Evolutionary conservation across 2,797 vertebrate species (phyloP), one percentile per base, ranked within the genome.

Genomic region (Microctenopoma lineatum): DNA sequence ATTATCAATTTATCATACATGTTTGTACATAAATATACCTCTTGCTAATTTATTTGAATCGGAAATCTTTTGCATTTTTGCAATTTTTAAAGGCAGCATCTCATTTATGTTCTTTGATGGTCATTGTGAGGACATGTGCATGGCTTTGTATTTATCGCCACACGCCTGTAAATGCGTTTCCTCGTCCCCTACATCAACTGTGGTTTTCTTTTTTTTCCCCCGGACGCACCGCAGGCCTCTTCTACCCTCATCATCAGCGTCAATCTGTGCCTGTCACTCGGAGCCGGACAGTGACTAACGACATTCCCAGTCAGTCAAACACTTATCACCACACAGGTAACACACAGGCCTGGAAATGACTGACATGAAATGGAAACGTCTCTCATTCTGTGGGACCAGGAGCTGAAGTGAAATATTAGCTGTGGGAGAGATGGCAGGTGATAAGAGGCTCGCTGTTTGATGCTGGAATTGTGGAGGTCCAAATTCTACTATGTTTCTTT

Each of bases 361-460:
- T 93, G 91, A 92, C 92, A 79, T 91, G 87, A 92, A 94, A 94
- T 93, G 90, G 93, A 92, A 94, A 92, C 84, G 90, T 94, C 92
- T 90, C 88, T 92, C 90, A 87, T 91, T 89, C 87, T 84, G 80
- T 70, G 81, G 80, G 84, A 84, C 89, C 0, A 48, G 71, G 74
- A 89, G 85, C 86, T 87, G 88, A 86, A 90, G 85, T 86, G 89
- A 92, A 91, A 91, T 91, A 92, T 90, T 90, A 90, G 84, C 89
- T 86, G 80, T 81, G 87, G 82, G 89, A 87, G 83, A 86, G 90
- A 93, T 90, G 88, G 87, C 45, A 18, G 70, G 14, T 36, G 90
- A 93, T 92, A 92, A 86, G 83, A 72, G 71, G 77, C 75, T 84
- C 85, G 75, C 65, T 73, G 84, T 91, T 88, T 85, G 87, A 75